phyloP scores from a whole-genome alignment of 2,797 vertebrate genomes.

The Alectoris magna region DNA sequence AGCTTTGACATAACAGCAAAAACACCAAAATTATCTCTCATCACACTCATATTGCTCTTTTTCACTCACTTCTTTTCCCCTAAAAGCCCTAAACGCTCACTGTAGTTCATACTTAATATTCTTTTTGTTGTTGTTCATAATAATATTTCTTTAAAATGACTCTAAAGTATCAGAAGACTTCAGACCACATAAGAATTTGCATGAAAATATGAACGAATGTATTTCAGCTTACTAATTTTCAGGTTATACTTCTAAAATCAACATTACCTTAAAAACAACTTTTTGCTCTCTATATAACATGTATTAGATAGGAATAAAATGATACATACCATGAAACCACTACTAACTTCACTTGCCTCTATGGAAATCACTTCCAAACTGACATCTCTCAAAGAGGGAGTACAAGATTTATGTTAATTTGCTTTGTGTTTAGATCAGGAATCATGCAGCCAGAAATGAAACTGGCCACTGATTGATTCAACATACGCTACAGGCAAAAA shows the following conservation, averaged over 20 bases:
- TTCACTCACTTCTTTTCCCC: not conserved
- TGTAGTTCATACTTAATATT: not conserved
- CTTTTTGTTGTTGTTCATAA: not conserved
- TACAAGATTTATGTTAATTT: not conserved
- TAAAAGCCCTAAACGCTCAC: not conserved
- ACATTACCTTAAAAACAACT: not conserved
- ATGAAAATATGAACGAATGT: not conserved
- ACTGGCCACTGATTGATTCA: not conserved
- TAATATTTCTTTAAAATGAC: not conserved
- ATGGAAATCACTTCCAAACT: not conserved
- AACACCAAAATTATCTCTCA: not conserved
- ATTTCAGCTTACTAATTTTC: not conserved
- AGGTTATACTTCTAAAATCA: not conserved
- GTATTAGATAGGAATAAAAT: not conserved
- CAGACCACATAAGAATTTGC: not conserved
- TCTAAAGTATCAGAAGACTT: not conserved
- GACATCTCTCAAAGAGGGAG: not conserved
- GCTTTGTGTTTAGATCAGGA: not conserved
- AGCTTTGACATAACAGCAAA: rapidly evolving
- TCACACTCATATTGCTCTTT: not conserved
- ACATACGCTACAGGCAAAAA: not conserved
- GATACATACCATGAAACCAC: not conserved
- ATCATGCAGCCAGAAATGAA: not conserved
- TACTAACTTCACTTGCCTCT: not conserved
- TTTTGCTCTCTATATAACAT: not conserved